Base-by-base conservation (phyloP, 2,888 invertebrate species). In the Euplagia quadripunctaria region DNA sequence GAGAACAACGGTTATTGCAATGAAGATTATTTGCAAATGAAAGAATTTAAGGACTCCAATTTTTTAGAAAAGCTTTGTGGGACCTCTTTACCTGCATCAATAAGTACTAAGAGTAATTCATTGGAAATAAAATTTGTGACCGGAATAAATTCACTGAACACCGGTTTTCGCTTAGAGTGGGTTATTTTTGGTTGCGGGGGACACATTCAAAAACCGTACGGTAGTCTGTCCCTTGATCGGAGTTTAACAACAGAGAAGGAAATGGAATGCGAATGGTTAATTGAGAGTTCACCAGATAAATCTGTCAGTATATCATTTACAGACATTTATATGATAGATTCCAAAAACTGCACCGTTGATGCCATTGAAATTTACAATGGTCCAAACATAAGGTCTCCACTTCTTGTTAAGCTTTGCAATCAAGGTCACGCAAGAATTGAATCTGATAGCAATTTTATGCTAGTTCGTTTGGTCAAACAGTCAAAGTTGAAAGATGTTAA, bases 101-200 rank as follows among this genome's bases (percentile, higher is more conserved):
- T 98, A 51, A 93, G 94, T n/a, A 96, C 97, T 0, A 93, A 94
- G 43, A 94, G 96, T 77, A 94, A 96, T 92, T 93, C 96, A 71
- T 93, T 98, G 5, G 96, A 96, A 89, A 89, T 98, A 5, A 96
- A 96, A 76, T 98, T 99, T 88, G 87, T 95, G 0, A 97, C 97
- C 5, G 97, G 97, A 81, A 77, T 76, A 46, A 93, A 94, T n/a
- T 86, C 96, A 17, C 85, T 96, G 17, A 91, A 89, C 16, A 93
- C 96, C 73, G 98, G 98, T 43, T 99, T 99, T 89, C 96, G 98
- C 68, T 91, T 99, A 69, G 99, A 99, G 92, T 99, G 98, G 97
- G 90, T 96, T 67, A 93, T 97, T 67, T 94, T 97, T 80, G 98
- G 98, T 20, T 99, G 99, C 89, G 97, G 98, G 11, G 97, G 97